Conservation (phyloP, 2,797 vertebrate genomes). For the Fistularia tabacaria region DNA sequence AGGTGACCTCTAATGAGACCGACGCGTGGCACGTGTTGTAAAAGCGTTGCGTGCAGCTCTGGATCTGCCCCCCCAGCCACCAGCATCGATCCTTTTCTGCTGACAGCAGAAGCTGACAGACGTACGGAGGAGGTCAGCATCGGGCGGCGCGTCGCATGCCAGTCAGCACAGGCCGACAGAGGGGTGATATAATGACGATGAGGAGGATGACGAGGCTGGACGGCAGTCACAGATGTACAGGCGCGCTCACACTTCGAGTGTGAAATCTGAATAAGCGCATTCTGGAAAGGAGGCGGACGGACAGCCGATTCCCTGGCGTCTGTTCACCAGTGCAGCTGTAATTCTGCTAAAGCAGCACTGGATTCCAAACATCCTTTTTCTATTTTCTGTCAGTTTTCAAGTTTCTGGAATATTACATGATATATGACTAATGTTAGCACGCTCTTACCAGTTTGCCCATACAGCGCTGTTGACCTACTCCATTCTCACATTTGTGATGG, state of each 20-base stretch:
- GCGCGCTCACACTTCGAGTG: conserved; percentile 57
- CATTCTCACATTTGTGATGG: conserved; percentile 93
- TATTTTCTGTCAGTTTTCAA: too few species aligned
- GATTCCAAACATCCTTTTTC: too few species aligned
- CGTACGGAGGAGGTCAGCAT: conserved; percentile 27
- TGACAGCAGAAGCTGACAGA: conserved; percentile 11
- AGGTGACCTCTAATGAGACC: too few species aligned
- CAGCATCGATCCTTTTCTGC: conserved; percentile 5
- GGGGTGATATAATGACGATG: conserved; percentile 61
- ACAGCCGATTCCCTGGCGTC: conserved; percentile 25
- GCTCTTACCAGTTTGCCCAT: conserved; percentile 97
- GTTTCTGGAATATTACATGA: too few species aligned
- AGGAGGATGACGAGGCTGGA: conserved; percentile 50
- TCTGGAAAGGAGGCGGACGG: conserved; percentile 43
- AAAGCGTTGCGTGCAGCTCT: neutral
- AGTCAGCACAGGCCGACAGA: conserved; percentile 38
- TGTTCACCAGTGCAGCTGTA: conserved; percentile 28
- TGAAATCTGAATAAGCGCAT: conserved; percentile 67
- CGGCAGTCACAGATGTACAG: conserved; percentile 52
- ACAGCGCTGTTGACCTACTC: conserved; percentile 88
- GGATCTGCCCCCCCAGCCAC: neutral
- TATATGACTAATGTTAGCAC: neutral
- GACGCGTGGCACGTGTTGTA: too few species aligned
- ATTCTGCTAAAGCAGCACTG: neutral
- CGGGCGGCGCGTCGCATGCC: conserved; percentile 16